These are phyloP conservation scores for Xerus inauris DNA, from an alignment of 2,113 vertebrate genomes.

Conservation along the genomic window DNA sequence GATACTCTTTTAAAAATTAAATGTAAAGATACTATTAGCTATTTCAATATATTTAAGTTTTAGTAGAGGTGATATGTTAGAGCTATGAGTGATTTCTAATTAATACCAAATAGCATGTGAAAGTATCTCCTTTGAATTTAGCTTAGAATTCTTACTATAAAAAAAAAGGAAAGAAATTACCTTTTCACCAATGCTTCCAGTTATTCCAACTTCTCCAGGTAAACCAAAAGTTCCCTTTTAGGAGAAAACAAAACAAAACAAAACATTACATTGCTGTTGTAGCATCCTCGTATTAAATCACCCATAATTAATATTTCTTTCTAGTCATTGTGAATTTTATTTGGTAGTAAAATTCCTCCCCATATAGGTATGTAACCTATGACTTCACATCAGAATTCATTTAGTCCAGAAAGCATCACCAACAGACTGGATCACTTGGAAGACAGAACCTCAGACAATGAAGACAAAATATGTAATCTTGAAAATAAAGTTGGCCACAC, in stretches of 20 bases:
- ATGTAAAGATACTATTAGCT: background rate
- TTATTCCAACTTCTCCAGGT: slow-evolving; percentile 90
- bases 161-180: slow-evolving; percentile 82
- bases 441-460: too few species aligned
- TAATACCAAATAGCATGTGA: background rate
- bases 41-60: slow-evolving; percentile 54
- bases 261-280: background rate
- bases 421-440: too few species aligned
- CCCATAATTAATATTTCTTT: background rate
- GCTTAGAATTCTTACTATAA: background rate
- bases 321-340: background rate
- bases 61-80: background rate
- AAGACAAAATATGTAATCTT: too few species aligned
- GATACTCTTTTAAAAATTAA: slow-evolving; percentile 28
- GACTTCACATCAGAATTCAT: slow-evolving; percentile 12
- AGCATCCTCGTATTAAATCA: slow-evolving; percentile 29
- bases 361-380: background rate
- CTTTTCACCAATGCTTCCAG: slow-evolving; percentile 95
- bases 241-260: slow-evolving; percentile 29
- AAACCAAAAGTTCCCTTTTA: slow-evolving; percentile 92
- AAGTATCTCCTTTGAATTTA: slow-evolving; percentile 8
- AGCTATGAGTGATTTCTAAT: slow-evolving; percentile 19
- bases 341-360: background rate
- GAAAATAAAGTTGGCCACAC: too few species aligned
- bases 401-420: too few species aligned